These are phyloP conservation scores for Martes flavigula DNA, from an alignment of 2,797 vertebrate genomes.

Conservation along the genomic window DNA sequence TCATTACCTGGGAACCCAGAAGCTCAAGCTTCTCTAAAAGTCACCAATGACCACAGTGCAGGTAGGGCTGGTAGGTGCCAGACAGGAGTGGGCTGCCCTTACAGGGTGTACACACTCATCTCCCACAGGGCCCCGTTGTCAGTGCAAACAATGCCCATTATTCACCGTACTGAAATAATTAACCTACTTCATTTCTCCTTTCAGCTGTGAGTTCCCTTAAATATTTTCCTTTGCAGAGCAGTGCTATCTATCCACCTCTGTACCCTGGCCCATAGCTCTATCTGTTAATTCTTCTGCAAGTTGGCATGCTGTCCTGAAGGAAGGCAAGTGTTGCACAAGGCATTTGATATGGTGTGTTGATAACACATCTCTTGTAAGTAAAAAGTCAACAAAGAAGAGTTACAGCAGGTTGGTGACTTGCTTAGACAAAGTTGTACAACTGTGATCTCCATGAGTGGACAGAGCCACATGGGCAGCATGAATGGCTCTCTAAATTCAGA, in stretches of 20 bases:
- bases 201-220: not conserved
- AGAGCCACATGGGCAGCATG: not conserved
- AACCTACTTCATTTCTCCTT: not conserved
- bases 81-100: not conserved
- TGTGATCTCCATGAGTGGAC: not conserved
- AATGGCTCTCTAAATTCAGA: not conserved
- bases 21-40: not conserved
- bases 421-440: constrained; percentile 41
- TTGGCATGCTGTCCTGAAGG: not conserved
- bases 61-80: not conserved
- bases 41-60: fast-evolving
- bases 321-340: not conserved
- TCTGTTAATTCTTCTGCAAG: not conserved
- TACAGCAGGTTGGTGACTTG: constrained; percentile 20
- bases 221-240: not conserved
- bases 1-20: not conserved
- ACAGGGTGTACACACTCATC: fast-evolving
- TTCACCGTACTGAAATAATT: not conserved
- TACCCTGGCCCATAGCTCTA: not conserved
- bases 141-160: not conserved
- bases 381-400: constrained; percentile 63
- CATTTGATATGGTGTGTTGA: not conserved
- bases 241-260: not conserved
- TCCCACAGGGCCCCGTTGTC: not conserved
- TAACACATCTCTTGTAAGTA: not conserved